phyloP scores from a whole-genome alignment of 2,888 invertebrate species.

The Ligdia adustata region DNA sequence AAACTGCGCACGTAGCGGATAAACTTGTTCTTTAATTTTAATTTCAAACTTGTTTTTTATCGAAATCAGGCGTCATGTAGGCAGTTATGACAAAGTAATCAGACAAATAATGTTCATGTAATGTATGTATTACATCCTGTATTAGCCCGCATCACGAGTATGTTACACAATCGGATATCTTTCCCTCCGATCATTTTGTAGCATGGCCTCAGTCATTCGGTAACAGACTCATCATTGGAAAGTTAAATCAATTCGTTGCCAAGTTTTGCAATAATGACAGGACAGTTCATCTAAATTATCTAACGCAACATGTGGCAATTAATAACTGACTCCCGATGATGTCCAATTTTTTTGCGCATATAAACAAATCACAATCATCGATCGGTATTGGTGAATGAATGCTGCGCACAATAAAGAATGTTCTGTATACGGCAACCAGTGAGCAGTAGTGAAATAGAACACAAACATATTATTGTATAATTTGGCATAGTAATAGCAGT shows the following conservation, averaged over 20 bases:
- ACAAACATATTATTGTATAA: constrained; percentile 10
- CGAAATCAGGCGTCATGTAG: too few species aligned
- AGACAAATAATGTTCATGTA: constrained; percentile 20
- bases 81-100: constrained; percentile 28
- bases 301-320: neutral
- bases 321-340: neutral
- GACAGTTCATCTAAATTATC: neutral
- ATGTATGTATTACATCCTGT: too few species aligned
- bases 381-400: constrained; percentile 4
- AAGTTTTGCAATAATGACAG: neutral
- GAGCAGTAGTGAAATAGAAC: constrained; percentile 12
- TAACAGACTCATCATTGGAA: too few species aligned
- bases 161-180: constrained; percentile 16
- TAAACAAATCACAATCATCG: constrained; percentile 1
- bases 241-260: neutral
- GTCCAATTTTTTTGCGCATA: constrained; percentile 3
- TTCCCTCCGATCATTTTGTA: too few species aligned
- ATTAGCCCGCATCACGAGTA: neutral
- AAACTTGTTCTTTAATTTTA: too few species aligned
- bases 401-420: constrained; percentile 1
- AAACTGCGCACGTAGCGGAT: too few species aligned
- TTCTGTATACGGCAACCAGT: constrained; percentile 10
- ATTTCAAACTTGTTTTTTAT: too few species aligned
- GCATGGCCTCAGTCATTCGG: too few species aligned
- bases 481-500: constrained; percentile 19